Conservation (phyloP, 2,888 invertebrate genomes). For the Nebria salina region DNA sequence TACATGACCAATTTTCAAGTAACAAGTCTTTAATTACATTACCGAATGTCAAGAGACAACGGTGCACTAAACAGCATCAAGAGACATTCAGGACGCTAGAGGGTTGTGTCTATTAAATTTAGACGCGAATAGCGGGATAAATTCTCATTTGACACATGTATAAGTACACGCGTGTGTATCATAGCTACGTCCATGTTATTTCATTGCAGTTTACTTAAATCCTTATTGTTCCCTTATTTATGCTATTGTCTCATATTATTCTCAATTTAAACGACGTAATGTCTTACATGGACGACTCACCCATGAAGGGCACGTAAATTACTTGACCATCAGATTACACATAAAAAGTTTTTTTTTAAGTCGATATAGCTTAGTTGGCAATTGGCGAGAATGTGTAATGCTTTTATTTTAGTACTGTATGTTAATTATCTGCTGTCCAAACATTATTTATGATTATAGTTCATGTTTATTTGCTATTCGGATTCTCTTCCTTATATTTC, state of each 20-base stretch:
- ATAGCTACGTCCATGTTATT: not conserved
- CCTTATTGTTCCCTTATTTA: not conserved
- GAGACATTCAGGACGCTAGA: not conserved
- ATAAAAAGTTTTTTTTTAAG: not conserved
- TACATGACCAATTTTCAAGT: not conserved
- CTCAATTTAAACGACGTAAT: not conserved
- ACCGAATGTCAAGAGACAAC: not conserved
- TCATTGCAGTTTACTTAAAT: not conserved
- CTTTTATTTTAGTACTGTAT: too few relatives aligned
- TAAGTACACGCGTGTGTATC: not conserved
- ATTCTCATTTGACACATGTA: not conserved
- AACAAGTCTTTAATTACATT: not conserved
- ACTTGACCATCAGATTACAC: not conserved
- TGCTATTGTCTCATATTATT: not conserved
- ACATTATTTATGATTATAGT: too few relatives aligned
- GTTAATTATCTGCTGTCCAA: too few relatives aligned
- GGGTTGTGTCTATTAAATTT: not conserved
- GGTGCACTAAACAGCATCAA: not conserved
- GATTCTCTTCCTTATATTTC: too few relatives aligned
- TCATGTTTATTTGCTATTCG: too few relatives aligned
- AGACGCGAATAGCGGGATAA: not conserved
- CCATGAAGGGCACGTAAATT: not conserved
- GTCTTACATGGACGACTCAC: not conserved
- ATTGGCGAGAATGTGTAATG: too few relatives aligned
- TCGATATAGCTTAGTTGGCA: too few relatives aligned